Evolutionary conservation across 2,113 vertebrate species (phyloP).

Genomic region (Notiomystis cincta): DNA sequence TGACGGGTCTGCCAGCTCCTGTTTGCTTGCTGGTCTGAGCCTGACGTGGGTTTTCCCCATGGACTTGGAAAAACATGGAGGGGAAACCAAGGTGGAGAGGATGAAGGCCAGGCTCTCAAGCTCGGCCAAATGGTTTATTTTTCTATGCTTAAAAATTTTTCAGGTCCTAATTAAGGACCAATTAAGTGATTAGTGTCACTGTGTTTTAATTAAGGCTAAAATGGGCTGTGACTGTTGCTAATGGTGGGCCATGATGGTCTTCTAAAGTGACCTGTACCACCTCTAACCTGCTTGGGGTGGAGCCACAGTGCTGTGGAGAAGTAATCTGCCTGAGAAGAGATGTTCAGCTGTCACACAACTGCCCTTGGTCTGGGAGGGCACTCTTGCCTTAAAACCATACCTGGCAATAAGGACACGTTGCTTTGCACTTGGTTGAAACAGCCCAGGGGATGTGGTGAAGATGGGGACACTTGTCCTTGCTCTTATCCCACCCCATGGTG

Average conservation of each 20-base stretch:
- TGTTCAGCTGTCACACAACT: not conserved
- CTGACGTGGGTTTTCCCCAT: not conserved
- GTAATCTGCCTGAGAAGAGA: not conserved
- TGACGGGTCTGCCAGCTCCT: not conserved
- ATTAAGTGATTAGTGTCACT: not conserved
- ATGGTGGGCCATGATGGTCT: not conserved
- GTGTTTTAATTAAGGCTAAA: slow-evolving; percentile 13
- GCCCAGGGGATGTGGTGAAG: not conserved
- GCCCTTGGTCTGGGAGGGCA: not conserved
- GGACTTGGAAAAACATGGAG: not conserved
- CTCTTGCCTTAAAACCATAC: not conserved
- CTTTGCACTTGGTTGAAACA: not conserved
- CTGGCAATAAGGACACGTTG: rapidly evolving
- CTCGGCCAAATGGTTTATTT: not conserved
- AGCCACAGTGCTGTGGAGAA: not conserved
- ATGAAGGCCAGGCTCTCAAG: not conserved
- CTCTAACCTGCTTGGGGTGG: not conserved
- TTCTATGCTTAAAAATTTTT: not conserved
- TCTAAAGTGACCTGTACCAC: not conserved
- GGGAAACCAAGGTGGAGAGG: not conserved
- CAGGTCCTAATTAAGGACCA: not conserved
- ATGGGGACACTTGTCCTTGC: not conserved
- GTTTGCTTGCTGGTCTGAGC: not conserved
- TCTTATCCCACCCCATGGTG: rapidly evolving
- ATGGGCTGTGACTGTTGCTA: not conserved